Base-by-base conservation (phyloP, 2,888 invertebrate genomes). In the Andricus quercusramuli region DNA sequence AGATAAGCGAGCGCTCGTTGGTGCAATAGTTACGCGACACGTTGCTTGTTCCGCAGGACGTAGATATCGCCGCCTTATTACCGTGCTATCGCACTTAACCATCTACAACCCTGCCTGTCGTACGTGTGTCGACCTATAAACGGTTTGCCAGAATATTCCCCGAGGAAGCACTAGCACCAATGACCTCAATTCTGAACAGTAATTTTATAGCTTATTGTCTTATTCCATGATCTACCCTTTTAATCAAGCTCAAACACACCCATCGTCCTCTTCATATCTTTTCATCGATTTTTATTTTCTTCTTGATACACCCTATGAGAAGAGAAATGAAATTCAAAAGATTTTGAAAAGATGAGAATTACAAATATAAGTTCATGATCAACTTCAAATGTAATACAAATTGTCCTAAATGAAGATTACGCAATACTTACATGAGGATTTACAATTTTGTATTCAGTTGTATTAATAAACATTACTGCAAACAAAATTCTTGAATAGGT, bases 81-180 rank as follows among this genome's bases (percentile, higher is more conserved):
- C 80, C 78, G n/a, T n/a, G 74, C 65, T 65, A 78, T 77, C 78
- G 74, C 78, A 78, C 66, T 70, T 32, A 22, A 41, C 66, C 78
- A 80, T 80, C 80, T 66, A n/a, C 13, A 25, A 66, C 17, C 15
- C 29, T 29, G 17, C 47, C 47, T 17, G 15, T 44, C 25, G 76
- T 67, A 77, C 79, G 79, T 79, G 77, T 67, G 17, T n/a, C 25
- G 44, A 44, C 37, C 37, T 29, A 41, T 77, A 77, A 82, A 83
- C 77, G 80, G 78, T 80, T 80, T 76, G 79, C 78, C 74, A 67
- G 80, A 80, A 78, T 77, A 68, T 77, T 77, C 79, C 78, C 41
- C 44, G 25, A n/a, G 13, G n/a, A 37, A 70, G 47, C 70, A 70
- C 29, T 20, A 22, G 25, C 9, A 20, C 70, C 51, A 70, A 70